These are phyloP conservation scores for Myxocyprinus asiaticus DNA, from an alignment of 2,113 vertebrate species.

Conservation along the genomic window DNA sequence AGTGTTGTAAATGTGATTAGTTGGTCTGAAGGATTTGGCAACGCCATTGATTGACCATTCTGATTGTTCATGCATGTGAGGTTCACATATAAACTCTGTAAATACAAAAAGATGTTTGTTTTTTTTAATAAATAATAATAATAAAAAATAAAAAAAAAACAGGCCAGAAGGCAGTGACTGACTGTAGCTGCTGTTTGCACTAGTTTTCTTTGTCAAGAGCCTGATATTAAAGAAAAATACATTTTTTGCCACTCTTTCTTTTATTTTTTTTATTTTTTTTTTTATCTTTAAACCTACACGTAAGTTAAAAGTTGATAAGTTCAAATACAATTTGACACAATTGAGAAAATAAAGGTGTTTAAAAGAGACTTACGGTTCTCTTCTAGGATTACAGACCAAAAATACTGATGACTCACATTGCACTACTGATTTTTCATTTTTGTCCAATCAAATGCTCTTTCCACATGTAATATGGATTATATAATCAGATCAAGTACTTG, in stretches of 20 bases:
- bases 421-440: no score
- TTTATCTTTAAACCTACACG: no score
- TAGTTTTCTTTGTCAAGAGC: neutral
- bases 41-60: constrained; percentile 65
- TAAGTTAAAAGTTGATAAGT: no score
- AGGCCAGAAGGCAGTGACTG: constrained; percentile 24
- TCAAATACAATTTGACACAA: no score
- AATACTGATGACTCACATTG: no score
- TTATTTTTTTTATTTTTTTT: neutral
- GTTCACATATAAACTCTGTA: constrained; percentile 44
- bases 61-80: constrained; percentile 61
- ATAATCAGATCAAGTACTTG: no score
- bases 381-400: no score
- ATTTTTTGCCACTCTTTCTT: neutral
- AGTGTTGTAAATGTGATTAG: neutral
- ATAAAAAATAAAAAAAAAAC: neutral
- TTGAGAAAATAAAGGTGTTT: no score
- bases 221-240: constrained; percentile 24
- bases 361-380: no score
- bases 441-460: no score
- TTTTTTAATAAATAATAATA: neutral
- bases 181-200: constrained; percentile 15
- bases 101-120: constrained; percentile 23
- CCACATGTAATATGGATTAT: no score
- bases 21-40: constrained; percentile 70